Base-by-base conservation (phyloP, 1,140 invertebrate species). In the Chironomus striatipennis region DNA sequence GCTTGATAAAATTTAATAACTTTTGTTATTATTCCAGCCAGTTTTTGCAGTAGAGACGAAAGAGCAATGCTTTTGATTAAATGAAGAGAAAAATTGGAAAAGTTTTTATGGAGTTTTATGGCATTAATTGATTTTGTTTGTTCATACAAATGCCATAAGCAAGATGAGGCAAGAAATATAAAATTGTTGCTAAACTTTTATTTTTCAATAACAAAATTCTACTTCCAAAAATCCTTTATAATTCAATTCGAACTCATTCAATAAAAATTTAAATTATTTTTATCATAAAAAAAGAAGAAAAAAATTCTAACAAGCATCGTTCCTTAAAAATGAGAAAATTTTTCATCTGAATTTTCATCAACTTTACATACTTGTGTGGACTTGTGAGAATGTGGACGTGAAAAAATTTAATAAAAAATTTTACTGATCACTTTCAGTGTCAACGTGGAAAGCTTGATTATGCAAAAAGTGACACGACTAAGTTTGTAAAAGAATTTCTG, bases 31-130 rank as follows among this genome's bases (percentile, higher is more conserved):
- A n/a, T 57, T n/a, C n/a, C 47, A 57, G 47, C 12, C 12, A n/a
- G 47, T 57, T n/a, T 57, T 15, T 57, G 24, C n/a, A 57, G 15
- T 57, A 57, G 47, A 57, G 24, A 34, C 24, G 24, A 57, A 57
- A 57, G 47, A n/a, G 12, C 9, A n/a, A 57, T 57, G 47, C 47
- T 15, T 57, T n/a, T 57, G 47, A 57, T 57, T 57, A 57, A 57
- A 57, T 57, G 47, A 57, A 57, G 47, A 12, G 12, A 57, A 57
- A 57, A 57, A 57, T 57, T 57, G 47, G 47, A 57, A 57, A 57
- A 57, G 47, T 57, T 57, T 57, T 57, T 57, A 57, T 57, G 18
- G 47, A 57, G 47, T 57, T 57, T 57, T 57, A 57, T 57, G 47
- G 12, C 47, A 57, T 57, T 57, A 57, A 57, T 57, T 57, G 47